Evolutionary conservation across 92 coral and sea anemone species (phyloP).

Genomic region (Bergia puertoricense): DNA sequence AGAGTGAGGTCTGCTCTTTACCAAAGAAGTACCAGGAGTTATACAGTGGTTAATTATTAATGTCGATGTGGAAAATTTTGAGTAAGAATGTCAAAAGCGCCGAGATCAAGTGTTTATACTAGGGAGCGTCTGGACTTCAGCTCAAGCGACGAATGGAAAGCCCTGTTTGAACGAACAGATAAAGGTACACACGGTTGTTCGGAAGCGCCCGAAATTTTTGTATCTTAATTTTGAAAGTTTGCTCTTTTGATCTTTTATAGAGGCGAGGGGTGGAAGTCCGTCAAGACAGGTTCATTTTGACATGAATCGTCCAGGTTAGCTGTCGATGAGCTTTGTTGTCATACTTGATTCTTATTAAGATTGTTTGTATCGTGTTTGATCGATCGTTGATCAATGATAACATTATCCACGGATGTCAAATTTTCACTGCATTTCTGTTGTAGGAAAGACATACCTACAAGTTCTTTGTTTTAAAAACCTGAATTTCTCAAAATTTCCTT

Average conservation of each 20-base stretch:
- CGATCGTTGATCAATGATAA: not conserved
- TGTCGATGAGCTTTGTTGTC: not conserved
- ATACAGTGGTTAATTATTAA: not conserved
- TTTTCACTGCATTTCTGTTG: not conserved
- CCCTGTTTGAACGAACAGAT: conserved; percentile 70
- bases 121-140: conserved; percentile 35
- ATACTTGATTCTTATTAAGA: not conserved
- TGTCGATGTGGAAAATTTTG: not conserved
- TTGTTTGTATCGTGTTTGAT: not conserved
- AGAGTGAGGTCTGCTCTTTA: not conserved
- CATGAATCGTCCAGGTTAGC: conserved; percentile 50
- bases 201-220: not conserved
- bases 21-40: not conserved
- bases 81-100: conserved; percentile 30
- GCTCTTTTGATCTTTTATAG: not conserved
- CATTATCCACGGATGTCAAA: not conserved
- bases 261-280: conserved; percentile 39
- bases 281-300: conserved; percentile 55
- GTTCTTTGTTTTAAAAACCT: not conserved
- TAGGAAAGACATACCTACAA: not conserved
- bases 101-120: conserved; percentile 13
- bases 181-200: conserved; percentile 52
- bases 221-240: not conserved
- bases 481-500: not conserved
- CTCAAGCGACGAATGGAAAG: conserved; percentile 69